These are phyloP conservation scores for Reinhardtius hippoglossoides DNA, from an alignment of 2,113 vertebrate genomes.

Conservation along the genomic window DNA sequence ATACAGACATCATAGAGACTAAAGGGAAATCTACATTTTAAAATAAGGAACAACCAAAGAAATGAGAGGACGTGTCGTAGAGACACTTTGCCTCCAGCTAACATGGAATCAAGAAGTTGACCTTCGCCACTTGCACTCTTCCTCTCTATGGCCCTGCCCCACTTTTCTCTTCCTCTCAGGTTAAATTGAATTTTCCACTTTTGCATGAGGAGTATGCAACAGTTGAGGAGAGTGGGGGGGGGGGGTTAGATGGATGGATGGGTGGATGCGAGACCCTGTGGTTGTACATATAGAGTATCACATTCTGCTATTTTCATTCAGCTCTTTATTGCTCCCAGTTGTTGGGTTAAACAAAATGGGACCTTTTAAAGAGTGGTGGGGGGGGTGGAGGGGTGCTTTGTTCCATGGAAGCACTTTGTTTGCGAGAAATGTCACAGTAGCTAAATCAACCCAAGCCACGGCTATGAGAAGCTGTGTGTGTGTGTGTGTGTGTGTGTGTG, in stretches of 20 bases:
- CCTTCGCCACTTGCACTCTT: slow-evolving; percentile 27
- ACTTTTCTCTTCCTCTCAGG: slow-evolving; percentile 33
- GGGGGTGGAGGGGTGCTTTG: slow-evolving; percentile 27
- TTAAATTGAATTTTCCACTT: slow-evolving; percentile 55
- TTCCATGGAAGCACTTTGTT: slow-evolving; percentile 66
- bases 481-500: slow-evolving; percentile 1
- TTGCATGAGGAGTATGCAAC: slow-evolving; percentile 29
- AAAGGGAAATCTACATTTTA: background rate
- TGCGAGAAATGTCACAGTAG: slow-evolving; percentile 79
- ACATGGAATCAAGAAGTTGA: slow-evolving; percentile 47
- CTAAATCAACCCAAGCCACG: slow-evolving; percentile 62
- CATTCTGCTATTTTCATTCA: slow-evolving; percentile 72
- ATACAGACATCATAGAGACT: background rate
- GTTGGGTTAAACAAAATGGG: slow-evolving; percentile 67
- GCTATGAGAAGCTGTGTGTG: slow-evolving; percentile 54
- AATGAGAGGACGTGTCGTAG: slow-evolving; percentile 2
- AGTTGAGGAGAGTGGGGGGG: background rate
- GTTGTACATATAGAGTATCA: slow-evolving; percentile 60
- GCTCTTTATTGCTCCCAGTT: slow-evolving; percentile 77
- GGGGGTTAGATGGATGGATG: slow-evolving; percentile 21
- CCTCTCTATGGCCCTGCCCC: slow-evolving; percentile 14
- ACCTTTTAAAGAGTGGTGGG: slow-evolving; percentile 25
- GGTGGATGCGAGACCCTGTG: slow-evolving; percentile 55
- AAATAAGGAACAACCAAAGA: background rate
- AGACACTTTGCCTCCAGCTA: slow-evolving; percentile 42